phyloP scores from a whole-genome alignment of 2,888 invertebrate species.

The Drosophila nigricruria region DNA sequence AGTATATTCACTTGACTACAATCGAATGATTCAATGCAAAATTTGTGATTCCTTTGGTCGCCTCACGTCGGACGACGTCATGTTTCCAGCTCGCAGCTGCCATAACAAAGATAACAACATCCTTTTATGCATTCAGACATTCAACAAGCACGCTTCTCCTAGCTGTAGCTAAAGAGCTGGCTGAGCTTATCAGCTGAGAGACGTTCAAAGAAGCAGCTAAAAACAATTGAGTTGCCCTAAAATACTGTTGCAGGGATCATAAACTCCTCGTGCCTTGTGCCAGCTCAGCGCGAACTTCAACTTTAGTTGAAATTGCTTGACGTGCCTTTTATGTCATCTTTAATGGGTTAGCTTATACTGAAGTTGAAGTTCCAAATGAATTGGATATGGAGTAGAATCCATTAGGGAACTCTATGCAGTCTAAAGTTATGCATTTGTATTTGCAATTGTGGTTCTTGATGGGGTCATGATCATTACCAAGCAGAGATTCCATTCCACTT shows the following conservation, averaged over 20 bases:
- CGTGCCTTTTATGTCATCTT: background rate
- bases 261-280: too few species aligned
- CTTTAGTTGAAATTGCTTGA: background rate
- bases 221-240: background rate
- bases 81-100: background rate
- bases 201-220: background rate
- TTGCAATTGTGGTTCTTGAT: too few species aligned
- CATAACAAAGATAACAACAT: background rate
- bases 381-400: too few species aligned
- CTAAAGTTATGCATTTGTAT: too few species aligned
- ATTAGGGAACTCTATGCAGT: too few species aligned
- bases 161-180: background rate
- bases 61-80: background rate
- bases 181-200: slow-evolving; percentile 4
- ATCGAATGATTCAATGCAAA: background rate
- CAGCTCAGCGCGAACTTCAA: background rate
- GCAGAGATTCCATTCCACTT: too few species aligned
- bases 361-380: too few species aligned
- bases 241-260: background rate
- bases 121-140: background rate
- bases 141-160: background rate
- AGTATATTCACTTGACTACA: background rate
- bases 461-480: too few species aligned
- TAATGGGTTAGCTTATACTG: too few species aligned
- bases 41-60: background rate